Evolutionary conservation across 2,797 vertebrate species (phyloP).

Genomic region (Channa striata): DNA sequence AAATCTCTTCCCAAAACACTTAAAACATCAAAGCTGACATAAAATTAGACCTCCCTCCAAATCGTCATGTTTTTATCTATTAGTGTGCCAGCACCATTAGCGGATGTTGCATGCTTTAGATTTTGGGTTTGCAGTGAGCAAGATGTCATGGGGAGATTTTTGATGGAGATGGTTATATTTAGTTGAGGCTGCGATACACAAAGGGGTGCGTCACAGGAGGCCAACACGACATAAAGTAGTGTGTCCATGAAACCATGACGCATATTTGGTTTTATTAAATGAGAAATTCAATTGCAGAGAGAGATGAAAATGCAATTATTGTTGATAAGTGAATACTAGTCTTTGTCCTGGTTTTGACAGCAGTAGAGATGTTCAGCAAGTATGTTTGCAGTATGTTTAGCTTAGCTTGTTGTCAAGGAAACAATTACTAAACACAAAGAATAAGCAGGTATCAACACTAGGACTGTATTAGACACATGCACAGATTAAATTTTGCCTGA

Average conservation of each 20-base stretch:
- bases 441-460: neutral
- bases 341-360: neutral
- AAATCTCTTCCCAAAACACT: slow-evolving; percentile 25
- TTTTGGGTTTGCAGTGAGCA: slow-evolving; percentile 25
- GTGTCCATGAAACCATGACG: slow-evolving; percentile 11
- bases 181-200: slow-evolving; percentile 16
- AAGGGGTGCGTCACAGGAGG: neutral
- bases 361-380: neutral
- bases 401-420: neutral
- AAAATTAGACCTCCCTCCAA: slow-evolving; percentile 57
- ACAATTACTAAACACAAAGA: neutral
- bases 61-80: slow-evolving; percentile 50
- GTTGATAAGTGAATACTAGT: neutral
- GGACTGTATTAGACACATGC: no score
- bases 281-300: neutral
- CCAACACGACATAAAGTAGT: neutral
- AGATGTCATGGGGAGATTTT: slow-evolving; percentile 22
- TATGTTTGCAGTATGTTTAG: no score
- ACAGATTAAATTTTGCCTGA: no score
- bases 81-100: slow-evolving; percentile 39
- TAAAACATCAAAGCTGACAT: slow-evolving; percentile 58
- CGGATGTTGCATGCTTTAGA: slow-evolving; percentile 28
- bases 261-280: neutral
- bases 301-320: neutral
- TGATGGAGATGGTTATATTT: slow-evolving; percentile 32